Evolutionary conservation across 2,113 vertebrate genomes (phyloP).

Genomic region (Enhydra lutris): DNA sequence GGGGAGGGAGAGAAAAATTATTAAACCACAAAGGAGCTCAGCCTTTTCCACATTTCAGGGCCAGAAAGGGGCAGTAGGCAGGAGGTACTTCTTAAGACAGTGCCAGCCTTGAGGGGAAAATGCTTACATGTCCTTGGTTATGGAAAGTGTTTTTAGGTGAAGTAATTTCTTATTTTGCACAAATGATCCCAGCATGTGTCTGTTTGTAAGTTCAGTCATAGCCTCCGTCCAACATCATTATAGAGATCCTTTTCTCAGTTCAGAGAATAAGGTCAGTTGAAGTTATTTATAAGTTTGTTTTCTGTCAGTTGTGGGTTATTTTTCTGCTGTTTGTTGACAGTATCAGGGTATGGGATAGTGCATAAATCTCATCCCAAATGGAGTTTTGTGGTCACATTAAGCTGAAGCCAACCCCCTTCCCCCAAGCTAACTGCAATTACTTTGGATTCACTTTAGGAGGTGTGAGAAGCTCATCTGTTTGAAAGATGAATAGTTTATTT

Average conservation of each 20-base stretch:
- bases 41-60: background rate
- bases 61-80: background rate
- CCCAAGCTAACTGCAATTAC: constrained; percentile 63
- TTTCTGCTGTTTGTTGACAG: background rate
- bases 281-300: background rate
- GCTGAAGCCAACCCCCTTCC: background rate
- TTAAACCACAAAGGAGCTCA: background rate
- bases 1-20: background rate
- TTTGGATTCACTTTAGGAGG: constrained; percentile 62
- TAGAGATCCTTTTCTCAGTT: background rate
- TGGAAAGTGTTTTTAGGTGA: background rate
- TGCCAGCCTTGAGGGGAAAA: background rate
- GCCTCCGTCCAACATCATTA: background rate
- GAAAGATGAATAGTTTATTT: constrained; percentile 68
- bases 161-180: background rate
- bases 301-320: constrained; percentile 1
- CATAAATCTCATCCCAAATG: constrained; percentile 61
- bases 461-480: constrained; percentile 63
- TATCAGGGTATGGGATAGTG: background rate
- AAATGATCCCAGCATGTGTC: background rate
- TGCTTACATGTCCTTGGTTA: background rate
- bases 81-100: background rate
- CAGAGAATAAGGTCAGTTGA: background rate
- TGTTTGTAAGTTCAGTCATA: background rate
- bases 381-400: constrained; percentile 66